These are phyloP conservation scores for Pemphigus obesinymphae DNA, from an alignment of 1,140 invertebrate species.

Conservation along the genomic window DNA sequence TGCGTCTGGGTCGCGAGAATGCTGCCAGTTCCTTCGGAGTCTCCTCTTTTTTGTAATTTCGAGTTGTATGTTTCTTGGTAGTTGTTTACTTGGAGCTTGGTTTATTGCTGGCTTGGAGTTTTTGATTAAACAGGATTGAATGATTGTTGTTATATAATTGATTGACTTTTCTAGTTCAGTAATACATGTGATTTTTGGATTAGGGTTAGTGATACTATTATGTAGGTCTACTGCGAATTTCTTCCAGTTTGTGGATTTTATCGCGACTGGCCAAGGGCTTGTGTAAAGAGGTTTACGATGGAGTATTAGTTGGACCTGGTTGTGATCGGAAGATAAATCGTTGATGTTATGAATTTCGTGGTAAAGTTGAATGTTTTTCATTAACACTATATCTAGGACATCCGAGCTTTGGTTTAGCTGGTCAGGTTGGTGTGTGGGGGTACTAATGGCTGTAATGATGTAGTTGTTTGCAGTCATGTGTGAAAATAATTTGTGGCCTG, in stretches of 20 bases:
- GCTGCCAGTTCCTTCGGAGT: background rate
- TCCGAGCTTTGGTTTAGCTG: background rate
- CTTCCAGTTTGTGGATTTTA: too few relatives aligned
- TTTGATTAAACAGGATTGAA: background rate
- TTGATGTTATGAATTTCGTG: background rate
- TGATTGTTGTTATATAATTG: background rate
- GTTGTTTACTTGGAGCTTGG: background rate
- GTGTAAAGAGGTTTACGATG: background rate
- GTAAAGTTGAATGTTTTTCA: background rate
- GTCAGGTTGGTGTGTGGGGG: background rate
- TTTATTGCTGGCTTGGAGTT: background rate
- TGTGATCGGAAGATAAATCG: background rate
- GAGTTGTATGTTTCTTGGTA: background rate
- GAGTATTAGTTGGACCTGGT: background rate
- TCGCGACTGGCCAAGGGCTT: background rate
- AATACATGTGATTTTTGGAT: background rate
- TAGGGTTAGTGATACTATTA: background rate
- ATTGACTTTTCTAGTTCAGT: background rate
- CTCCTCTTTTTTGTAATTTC: background rate
- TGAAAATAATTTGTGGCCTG: background rate
- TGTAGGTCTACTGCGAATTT: background rate
- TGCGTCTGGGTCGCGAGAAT: background rate
- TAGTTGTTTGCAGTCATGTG: background rate
- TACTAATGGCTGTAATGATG: too few relatives aligned
- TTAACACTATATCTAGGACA: background rate